These are phyloP conservation scores for Trachymyrmex cornetzi DNA, from an alignment of 1,140 invertebrate genomes.

Conservation along the genomic window DNA sequence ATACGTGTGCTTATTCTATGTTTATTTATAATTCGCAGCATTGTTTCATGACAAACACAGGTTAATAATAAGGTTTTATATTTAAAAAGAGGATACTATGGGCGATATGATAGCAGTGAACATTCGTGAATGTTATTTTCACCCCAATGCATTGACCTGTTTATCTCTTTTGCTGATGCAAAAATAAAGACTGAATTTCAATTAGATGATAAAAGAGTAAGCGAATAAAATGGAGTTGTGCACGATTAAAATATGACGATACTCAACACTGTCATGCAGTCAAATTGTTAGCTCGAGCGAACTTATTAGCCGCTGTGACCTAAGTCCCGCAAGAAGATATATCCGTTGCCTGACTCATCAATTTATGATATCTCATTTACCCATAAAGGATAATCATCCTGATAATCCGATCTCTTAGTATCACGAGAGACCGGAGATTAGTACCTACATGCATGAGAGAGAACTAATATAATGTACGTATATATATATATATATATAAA, in stretches of 20 bases:
- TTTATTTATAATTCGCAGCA: constrained; percentile 40
- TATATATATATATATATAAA: neutral
- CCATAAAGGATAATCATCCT: constrained; percentile 41
- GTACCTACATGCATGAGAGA: no score
- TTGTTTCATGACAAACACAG: neutral
- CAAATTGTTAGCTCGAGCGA: constrained; percentile 57
- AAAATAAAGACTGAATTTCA: constrained; percentile 44
- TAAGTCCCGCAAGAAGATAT: constrained; percentile 67
- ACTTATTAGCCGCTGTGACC: constrained; percentile 54
- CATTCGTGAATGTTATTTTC: neutral
- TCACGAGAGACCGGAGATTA: neutral
- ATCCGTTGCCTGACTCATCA: constrained; percentile 68
- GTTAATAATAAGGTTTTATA: constrained; percentile 24
- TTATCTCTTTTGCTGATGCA: constrained; percentile 8
- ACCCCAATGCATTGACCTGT: neutral
- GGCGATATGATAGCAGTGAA: neutral
- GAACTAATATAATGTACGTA: no score
- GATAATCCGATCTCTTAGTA: constrained; percentile 11
- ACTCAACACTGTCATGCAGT: constrained; percentile 7
- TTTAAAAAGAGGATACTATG: neutral
- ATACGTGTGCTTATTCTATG: neutral
- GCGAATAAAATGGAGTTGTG: constrained; percentile 19
- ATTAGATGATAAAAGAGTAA: constrained; percentile 14
- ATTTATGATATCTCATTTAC: constrained; percentile 58
- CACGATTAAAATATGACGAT: constrained; percentile 51